Evolutionary conservation across 1,140 invertebrate genomes (phyloP).

Genomic region (Polyergus mexicanus): DNA sequence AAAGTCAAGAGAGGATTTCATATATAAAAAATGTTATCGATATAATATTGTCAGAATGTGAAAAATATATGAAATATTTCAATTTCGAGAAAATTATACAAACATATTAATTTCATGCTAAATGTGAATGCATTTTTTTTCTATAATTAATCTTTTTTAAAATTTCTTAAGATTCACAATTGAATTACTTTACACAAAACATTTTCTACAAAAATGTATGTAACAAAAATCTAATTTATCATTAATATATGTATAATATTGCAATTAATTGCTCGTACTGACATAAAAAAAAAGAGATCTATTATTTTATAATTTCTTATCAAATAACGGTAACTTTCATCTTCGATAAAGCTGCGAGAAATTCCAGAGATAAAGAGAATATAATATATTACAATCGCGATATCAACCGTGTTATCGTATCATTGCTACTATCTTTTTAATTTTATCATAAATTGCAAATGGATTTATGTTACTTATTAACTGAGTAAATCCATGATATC

Average conservation of each 20-base stretch:
- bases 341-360: not conserved
- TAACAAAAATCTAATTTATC: conserved; percentile 13
- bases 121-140: not conserved
- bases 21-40: not conserved
- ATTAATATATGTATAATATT: not conserved
- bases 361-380: not conserved
- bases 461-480: conserved; percentile 56
- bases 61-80: not conserved
- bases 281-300: conserved; percentile 17
- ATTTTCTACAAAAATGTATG: conserved; percentile 18
- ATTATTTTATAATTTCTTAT: not conserved
- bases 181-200: not conserved
- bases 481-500: conserved; percentile 73
- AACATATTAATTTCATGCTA: not conserved
- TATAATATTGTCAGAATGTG: not conserved
- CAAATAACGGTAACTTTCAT: conserved; percentile 20
- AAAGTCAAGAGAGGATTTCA: not conserved
- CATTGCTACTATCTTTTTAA: not conserved
- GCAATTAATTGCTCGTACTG: not conserved
- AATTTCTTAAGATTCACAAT: not conserved
- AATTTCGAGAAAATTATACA: not conserved
- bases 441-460: not conserved
- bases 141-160: not conserved
- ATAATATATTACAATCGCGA: not conserved
- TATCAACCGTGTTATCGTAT: conserved; percentile 7